A percentile compares a stretch with the other conserved stretches of the same genome.
These are phyloP conservation scores for Cisticola juncidis DNA, from an alignment of 2,113 vertebrate genomes.

Conservation along the genomic window DNA sequence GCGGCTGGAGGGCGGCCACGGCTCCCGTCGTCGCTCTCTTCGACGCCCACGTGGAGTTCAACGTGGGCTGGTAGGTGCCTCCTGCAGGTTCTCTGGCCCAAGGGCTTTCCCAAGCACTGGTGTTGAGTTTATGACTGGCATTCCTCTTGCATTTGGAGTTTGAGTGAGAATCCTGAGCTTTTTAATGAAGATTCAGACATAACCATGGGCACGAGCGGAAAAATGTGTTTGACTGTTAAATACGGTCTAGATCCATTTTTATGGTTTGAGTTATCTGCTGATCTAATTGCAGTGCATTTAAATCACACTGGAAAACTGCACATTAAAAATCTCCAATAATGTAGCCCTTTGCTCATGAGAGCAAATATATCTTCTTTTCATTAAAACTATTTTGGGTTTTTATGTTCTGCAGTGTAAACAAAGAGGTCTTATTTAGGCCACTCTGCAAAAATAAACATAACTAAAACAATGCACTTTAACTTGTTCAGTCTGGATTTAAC, in stretches of 20 bases:
- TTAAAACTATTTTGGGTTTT: neutral
- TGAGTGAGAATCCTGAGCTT: neutral
- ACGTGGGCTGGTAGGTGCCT: conserved; percentile 87
- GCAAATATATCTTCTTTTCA: neutral
- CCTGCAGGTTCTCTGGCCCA: neutral
- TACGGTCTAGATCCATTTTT: neutral
- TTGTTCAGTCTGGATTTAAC: neutral
- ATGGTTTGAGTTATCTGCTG: neutral
- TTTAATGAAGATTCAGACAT: neutral
- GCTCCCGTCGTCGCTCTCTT: conserved; percentile 95
- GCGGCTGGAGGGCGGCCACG: conserved; percentile 90
- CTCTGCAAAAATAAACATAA: neutral
- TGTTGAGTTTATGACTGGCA: neutral
- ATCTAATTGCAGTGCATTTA: neutral
- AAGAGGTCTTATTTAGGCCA: neutral
- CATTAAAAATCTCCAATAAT: neutral
- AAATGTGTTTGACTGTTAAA: neutral
- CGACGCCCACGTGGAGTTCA: conserved; percentile 97
- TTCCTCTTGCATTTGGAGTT: neutral
- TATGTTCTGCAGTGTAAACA: neutral
- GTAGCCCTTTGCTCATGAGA: neutral
- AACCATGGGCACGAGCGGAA: neutral
- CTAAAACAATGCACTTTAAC: neutral
- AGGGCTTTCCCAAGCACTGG: neutral
- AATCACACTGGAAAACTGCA: neutral